Percentiles rank a stretch among this genome's conserved stretches.
Evolutionary conservation across 2,113 vertebrate genomes (phyloP).

Genomic region (Catagonus wagneri): DNA sequence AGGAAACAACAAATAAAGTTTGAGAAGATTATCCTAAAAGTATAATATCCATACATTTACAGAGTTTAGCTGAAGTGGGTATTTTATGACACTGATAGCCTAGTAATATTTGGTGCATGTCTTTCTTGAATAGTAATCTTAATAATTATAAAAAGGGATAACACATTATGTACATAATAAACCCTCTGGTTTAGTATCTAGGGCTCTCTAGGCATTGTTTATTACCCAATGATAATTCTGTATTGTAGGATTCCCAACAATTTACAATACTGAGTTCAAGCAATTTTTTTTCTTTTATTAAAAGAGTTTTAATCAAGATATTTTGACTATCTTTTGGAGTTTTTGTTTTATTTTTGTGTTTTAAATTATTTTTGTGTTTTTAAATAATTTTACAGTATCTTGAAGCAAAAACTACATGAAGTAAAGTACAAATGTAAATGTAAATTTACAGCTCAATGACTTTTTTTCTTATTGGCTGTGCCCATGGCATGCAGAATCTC

Average conservation of each 20-base stretch:
- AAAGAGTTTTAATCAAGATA: background rate
- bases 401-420: background rate
- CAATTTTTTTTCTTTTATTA: background rate
- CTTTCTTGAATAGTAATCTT: conserved; percentile 15
- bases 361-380: background rate
- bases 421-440: background rate
- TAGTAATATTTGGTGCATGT: background rate
- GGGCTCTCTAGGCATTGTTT: background rate
- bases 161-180: background rate
- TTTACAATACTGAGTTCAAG: background rate
- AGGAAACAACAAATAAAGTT: background rate
- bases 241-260: background rate
- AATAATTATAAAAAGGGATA: background rate
- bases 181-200: background rate
- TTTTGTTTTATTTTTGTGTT: background rate
- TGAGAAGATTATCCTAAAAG: conserved; percentile 30
- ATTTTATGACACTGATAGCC: background rate
- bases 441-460: background rate
- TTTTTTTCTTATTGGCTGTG: background rate
- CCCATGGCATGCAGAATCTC: no score
- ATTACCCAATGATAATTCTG: background rate
- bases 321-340: background rate
- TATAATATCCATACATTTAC: background rate
- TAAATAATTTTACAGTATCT: background rate
- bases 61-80: background rate